Conservation (phyloP, 2,113 vertebrate species). For the Ciconia boyciana region DNA sequence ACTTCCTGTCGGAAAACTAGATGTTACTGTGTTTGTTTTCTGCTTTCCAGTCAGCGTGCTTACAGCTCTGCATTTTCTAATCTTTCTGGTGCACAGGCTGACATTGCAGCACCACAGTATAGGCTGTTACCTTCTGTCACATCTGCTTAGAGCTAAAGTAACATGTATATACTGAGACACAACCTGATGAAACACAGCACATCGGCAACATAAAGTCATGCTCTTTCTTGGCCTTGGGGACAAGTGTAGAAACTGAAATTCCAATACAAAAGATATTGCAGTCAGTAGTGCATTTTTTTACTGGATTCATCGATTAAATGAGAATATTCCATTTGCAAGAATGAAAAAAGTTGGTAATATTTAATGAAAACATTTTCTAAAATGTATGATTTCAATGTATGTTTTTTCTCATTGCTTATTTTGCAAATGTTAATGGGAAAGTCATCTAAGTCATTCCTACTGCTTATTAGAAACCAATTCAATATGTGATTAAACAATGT, state of each 20-base stretch:
- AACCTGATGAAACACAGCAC: neutral
- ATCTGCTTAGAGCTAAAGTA: neutral
- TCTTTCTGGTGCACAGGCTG: neutral
- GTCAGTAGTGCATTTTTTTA: neutral
- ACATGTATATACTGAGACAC: neutral
- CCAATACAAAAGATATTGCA: neutral
- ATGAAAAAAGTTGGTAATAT: neutral
- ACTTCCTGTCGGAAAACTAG: neutral
- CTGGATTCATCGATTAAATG: neutral
- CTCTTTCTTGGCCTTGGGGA: neutral
- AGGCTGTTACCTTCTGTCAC: conserved; percentile 42
- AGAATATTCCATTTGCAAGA: neutral
- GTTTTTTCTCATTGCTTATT: neutral
- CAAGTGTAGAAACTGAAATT: neutral
- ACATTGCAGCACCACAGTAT: neutral
- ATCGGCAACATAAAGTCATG: neutral
- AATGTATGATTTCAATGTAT: neutral
- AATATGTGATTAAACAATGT: neutral
- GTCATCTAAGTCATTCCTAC: neutral
- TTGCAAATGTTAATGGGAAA: neutral
- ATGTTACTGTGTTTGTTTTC: neutral
- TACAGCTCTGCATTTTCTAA: neutral
- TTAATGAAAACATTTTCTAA: neutral
- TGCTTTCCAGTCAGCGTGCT: neutral
- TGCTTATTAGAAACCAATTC: conserved; percentile 1